A percentile compares a stretch with the other conserved stretches of the same genome.
Evolutionary conservation across 2,797 vertebrate genomes (phyloP).

Genomic region (Rachycentron canadum): DNA sequence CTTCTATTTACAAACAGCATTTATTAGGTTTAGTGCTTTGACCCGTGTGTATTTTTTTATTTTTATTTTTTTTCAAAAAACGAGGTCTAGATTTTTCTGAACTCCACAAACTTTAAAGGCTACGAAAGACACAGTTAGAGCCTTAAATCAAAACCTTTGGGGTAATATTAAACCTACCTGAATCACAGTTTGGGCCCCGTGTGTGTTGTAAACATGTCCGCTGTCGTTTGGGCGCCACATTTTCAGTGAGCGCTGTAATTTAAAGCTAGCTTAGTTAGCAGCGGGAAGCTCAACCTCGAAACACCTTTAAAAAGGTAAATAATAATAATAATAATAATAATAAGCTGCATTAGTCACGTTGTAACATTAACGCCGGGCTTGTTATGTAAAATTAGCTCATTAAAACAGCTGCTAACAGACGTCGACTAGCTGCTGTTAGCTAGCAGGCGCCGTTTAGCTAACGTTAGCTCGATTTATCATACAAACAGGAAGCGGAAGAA

Average conservation of each 20-base stretch:
- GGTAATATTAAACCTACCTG: too few species aligned
- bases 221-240: background rate
- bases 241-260: too few species aligned
- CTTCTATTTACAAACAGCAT: too few species aligned
- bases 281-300: background rate
- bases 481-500: background rate
- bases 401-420: background rate
- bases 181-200: too few species aligned
- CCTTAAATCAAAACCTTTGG: background rate
- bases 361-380: too few species aligned
- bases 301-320: background rate
- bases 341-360: background rate
- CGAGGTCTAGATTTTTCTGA: too few species aligned
- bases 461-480: fast-evolving
- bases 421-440: background rate
- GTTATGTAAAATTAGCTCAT: too few species aligned
- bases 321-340: too few species aligned
- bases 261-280: background rate
- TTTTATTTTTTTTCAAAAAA: too few species aligned
- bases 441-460: background rate
- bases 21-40: too few species aligned
- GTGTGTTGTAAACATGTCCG: background rate
- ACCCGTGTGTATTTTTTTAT: too few species aligned
- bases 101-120: too few species aligned
- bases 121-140: background rate